These are phyloP conservation scores for Sciurus vulgaris DNA, from an alignment of 2,797 vertebrate species.

Conservation along the genomic window DNA sequence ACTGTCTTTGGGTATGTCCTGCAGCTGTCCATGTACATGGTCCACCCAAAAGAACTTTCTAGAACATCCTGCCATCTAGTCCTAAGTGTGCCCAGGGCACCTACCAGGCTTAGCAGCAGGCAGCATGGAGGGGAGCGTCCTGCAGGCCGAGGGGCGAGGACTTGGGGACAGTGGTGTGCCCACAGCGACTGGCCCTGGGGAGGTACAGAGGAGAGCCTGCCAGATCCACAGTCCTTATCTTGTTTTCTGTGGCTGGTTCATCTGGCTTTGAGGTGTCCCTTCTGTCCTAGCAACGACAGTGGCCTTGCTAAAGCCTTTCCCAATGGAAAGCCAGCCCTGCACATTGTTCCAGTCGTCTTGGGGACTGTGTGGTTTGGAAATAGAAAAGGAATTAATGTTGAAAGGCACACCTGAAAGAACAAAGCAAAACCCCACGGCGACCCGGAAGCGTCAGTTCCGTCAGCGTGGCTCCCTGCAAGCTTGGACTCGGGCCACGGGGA, in stretches of 20 bases:
- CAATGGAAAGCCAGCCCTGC: neutral
- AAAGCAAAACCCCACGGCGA: neutral
- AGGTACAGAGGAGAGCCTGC: rapidly evolving
- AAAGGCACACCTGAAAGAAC: neutral
- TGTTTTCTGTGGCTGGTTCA: neutral
- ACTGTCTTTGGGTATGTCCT: neutral
- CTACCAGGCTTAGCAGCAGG: neutral
- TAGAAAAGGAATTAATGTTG: neutral
- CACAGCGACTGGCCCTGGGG: rapidly evolving
- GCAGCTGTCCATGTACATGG: rapidly evolving
- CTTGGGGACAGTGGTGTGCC: neutral
- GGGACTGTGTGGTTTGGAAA: neutral
- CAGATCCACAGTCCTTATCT: too few relatives aligned
- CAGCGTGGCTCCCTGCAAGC: neutral
- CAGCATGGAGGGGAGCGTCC: rapidly evolving
- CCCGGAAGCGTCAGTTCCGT: rapidly evolving
- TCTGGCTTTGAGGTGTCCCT: neutral
- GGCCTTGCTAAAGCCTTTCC: neutral
- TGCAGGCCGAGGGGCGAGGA: neutral
- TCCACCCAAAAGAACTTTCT: neutral
- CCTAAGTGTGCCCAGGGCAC: too few relatives aligned
- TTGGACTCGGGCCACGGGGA: rapidly evolving
- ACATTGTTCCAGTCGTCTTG: too few relatives aligned
- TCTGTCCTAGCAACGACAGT: too few relatives aligned
- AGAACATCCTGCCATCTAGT: rapidly evolving